Conservation (phyloP, 1,140 invertebrate species). For the Drosophila oshimai region DNA sequence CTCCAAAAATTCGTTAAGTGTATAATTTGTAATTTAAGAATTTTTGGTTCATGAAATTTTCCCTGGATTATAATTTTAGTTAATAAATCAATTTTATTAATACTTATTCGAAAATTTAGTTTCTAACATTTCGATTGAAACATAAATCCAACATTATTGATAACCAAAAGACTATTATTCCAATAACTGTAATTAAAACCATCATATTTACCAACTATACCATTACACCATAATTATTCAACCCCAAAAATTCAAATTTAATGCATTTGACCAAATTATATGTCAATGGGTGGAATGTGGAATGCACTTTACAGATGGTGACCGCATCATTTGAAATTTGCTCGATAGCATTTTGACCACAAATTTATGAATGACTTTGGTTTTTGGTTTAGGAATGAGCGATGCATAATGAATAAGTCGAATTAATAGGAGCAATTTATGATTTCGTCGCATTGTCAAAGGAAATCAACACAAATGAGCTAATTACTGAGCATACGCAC, state of each 20-base stretch:
- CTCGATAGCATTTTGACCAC: slow-evolving; percentile 58
- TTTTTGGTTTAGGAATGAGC: slow-evolving; percentile 26
- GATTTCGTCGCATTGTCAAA: slow-evolving; percentile 61
- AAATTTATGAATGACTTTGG: slow-evolving; percentile 75
- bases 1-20: no score
- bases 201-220: neutral
- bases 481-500: slow-evolving; percentile 54
- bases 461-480: slow-evolving; percentile 76
- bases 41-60: no score
- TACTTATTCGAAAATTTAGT: no score
- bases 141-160: neutral
- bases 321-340: slow-evolving; percentile 68
- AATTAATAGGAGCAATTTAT: slow-evolving; percentile 75
- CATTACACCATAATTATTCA: slow-evolving; percentile 10
- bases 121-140: no score
- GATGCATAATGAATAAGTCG: slow-evolving; percentile 66
- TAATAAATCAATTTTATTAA: neutral
- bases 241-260: slow-evolving; percentile 9
- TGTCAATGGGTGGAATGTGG: neutral
- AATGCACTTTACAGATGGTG: slow-evolving; percentile 47
- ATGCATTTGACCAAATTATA: slow-evolving; percentile 3
- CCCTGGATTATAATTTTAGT: no score
- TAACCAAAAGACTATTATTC: neutral
- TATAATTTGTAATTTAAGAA: no score
- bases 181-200: neutral